phyloP scores from a whole-genome alignment of 2,113 vertebrate species.

The Coptodon bakossiorum region DNA sequence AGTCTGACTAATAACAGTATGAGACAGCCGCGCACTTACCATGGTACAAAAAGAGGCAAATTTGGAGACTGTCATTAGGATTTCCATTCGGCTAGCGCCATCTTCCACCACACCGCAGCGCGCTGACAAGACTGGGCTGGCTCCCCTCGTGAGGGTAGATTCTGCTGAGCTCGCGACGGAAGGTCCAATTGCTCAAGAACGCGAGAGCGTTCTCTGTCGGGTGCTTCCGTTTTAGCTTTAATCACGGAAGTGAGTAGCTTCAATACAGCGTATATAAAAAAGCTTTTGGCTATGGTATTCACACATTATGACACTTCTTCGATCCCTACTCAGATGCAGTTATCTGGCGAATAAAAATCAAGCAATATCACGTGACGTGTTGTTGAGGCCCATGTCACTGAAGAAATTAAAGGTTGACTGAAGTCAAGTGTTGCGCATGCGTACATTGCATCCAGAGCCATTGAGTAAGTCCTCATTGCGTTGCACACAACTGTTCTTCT shows the following conservation, averaged over 20 bases:
- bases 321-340: not conserved
- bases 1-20: not conserved
- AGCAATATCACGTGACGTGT: not conserved
- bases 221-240: constrained; percentile 22
- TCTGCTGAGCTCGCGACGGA: constrained; percentile 29
- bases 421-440: not conserved
- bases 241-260: not conserved
- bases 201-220: not conserved
- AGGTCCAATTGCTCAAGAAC: not conserved
- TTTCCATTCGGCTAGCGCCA: constrained; percentile 97
- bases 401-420: not conserved
- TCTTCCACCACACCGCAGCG: constrained; percentile 84
- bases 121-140: constrained; percentile 62
- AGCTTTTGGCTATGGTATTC: accelerated
- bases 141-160: constrained; percentile 46
- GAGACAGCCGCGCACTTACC: constrained; percentile 71
- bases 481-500: not conserved
- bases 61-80: constrained; percentile 98
- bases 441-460: not conserved
- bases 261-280: not conserved
- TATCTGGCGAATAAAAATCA: not conserved
- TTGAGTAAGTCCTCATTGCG: not conserved
- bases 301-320: not conserved
- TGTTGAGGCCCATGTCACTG: not conserved
- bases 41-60: constrained; percentile 99